phyloP scores from a whole-genome alignment of 2,888 invertebrate genomes.

The Cremastobaeus sp. region DNA sequence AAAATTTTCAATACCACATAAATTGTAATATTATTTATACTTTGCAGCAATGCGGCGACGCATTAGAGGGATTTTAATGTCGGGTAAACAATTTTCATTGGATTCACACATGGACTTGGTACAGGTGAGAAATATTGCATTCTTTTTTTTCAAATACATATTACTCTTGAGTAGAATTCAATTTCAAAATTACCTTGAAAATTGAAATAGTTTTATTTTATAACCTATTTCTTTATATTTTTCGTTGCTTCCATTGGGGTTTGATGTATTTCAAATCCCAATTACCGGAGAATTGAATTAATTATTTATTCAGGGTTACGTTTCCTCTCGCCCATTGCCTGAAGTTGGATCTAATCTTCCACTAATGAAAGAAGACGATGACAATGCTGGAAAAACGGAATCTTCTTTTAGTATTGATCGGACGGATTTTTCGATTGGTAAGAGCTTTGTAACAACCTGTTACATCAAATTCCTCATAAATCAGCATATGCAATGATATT shows the following conservation, averaged over 20 bases:
- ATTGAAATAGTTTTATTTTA: too few relatives aligned
- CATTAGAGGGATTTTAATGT: slow-evolving; percentile 92
- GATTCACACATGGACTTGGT: slow-evolving; percentile 95
- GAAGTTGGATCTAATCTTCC: slow-evolving; percentile 78
- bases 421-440: slow-evolving; percentile 67
- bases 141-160: neutral
- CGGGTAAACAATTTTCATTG: slow-evolving; percentile 93
- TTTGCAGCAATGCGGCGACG: slow-evolving; percentile 88
- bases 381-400: slow-evolving; percentile 66
- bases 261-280: too few relatives aligned
- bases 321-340: slow-evolving; percentile 69
- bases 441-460: slow-evolving; percentile 52
- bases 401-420: slow-evolving; percentile 68
- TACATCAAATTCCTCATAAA: too few relatives aligned
- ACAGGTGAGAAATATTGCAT: slow-evolving; percentile 78
- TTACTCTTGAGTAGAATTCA: neutral
- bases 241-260: too few relatives aligned
- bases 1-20: too few relatives aligned
- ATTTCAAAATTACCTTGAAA: neutral
- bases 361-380: slow-evolving; percentile 81
- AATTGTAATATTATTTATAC: neutral
- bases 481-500: too few relatives aligned
- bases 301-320: slow-evolving; percentile 69
- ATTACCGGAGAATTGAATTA: too few relatives aligned
- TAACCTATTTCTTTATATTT: too few relatives aligned